A percentile compares a stretch with the other conserved stretches of the same genome.
Conservation (phyloP, 2,888 invertebrate genomes). For the Macaria liturata region DNA sequence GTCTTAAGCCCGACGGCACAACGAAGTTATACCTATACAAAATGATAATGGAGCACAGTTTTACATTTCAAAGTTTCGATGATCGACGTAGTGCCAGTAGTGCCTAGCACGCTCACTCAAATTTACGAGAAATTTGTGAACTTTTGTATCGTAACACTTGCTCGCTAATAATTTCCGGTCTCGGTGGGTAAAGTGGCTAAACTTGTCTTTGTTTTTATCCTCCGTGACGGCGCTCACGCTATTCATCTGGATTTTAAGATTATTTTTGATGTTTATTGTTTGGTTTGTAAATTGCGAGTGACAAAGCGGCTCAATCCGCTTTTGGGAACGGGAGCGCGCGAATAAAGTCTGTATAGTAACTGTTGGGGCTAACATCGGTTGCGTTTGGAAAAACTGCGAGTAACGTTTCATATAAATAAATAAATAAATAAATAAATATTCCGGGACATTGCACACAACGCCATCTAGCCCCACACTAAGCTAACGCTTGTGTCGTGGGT, state of each 20-base stretch:
- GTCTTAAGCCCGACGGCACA: constrained; percentile 35
- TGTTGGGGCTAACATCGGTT: constrained; percentile 29
- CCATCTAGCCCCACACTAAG: too few relatives aligned
- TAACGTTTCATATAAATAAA: constrained; percentile 53
- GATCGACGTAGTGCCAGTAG: constrained; percentile 2
- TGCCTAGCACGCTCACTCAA: neutral
- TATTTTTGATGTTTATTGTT: constrained; percentile 62
- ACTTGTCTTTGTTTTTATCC: constrained; percentile 48
- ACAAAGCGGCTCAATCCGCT: constrained; percentile 44
- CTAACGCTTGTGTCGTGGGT: too few relatives aligned
- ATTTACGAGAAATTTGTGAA: neutral
- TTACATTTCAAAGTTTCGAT: constrained; percentile 8
- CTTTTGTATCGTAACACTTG: neutral
- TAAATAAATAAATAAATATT: too few relatives aligned
- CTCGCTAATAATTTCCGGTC: constrained; percentile 3
- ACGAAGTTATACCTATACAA: constrained; percentile 3
- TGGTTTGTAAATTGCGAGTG: constrained; percentile 51
- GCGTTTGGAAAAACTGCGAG: constrained; percentile 44
- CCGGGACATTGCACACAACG: too few relatives aligned
- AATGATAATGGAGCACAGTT: constrained; percentile 5
- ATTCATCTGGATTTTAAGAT: constrained; percentile 65
- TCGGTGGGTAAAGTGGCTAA: constrained; percentile 15
- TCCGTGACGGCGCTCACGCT: constrained; percentile 41
- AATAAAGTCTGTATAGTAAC: constrained; percentile 27
- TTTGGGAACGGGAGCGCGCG: constrained; percentile 34